Percentiles rank a stretch among this genome's conserved stretches.
These are phyloP conservation scores for Stictocephala bisonia DNA, from an alignment of 2,888 invertebrate species.

Conservation along the genomic window DNA sequence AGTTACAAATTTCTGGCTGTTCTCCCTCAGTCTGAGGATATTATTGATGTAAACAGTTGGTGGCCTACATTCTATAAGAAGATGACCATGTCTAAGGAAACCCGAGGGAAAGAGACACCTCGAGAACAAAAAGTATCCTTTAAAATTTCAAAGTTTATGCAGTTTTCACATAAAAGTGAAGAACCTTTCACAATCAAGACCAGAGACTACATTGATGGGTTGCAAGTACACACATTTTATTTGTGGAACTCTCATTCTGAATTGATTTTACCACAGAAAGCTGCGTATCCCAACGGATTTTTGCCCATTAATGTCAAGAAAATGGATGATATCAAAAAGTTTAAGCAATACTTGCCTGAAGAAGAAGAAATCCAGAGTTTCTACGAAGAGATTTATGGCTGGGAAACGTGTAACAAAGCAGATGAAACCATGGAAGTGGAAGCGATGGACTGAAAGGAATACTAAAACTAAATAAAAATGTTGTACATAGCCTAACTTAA, in stretches of 20 bases:
- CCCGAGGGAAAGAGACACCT: constrained; percentile 19
- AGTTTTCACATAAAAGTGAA: constrained; percentile 7
- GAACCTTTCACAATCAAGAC: background rate
- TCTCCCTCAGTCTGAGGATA: constrained; percentile 22
- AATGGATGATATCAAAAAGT: constrained; percentile 30
- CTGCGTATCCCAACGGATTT: constrained; percentile 32
- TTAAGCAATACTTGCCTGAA: constrained; percentile 27
- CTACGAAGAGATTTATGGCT: constrained; percentile 12
- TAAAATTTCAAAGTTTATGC: constrained; percentile 28
- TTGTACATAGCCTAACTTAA: too few species aligned
- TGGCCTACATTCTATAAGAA: constrained; percentile 38
- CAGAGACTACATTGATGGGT: constrained; percentile 23
- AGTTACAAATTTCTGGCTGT: constrained; percentile 11
- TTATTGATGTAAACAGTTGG: constrained; percentile 27
- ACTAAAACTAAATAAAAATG: too few species aligned
- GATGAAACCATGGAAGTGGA: constrained; percentile 1
- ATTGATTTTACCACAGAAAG: constrained; percentile 11
- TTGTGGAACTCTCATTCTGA: background rate
- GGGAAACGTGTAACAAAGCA: background rate
- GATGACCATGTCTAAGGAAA: constrained; percentile 32
- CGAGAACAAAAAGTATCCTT: constrained; percentile 30
- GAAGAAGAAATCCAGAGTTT: constrained; percentile 40
- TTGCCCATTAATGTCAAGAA: constrained; percentile 24
- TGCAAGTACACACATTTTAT: constrained; percentile 23
- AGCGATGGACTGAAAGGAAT: constrained; percentile 2